A percentile compares a stretch with the other conserved stretches of the same genome.
phyloP scores from a whole-genome alignment of 2,797 vertebrate species.

The Anguilla anguilla region DNA sequence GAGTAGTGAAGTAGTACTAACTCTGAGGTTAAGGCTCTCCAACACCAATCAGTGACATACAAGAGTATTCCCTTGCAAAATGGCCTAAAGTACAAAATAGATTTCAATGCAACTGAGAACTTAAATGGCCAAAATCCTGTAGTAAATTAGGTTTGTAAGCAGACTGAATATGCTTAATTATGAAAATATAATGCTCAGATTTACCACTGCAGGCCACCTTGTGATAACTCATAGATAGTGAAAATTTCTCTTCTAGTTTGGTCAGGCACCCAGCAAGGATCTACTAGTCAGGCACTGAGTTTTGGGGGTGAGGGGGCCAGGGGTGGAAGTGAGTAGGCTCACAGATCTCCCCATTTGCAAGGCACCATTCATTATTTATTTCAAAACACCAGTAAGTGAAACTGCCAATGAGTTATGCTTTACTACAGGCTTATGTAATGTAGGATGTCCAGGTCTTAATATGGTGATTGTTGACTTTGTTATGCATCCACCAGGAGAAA shows the following conservation, averaged over 20 bases:
- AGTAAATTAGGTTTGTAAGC: neutral
- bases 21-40: neutral
- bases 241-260: neutral
- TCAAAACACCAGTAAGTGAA: neutral
- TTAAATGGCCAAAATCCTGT: neutral
- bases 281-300: neutral
- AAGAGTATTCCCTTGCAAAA: neutral
- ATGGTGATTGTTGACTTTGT: neutral
- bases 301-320: neutral
- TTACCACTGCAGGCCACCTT: neutral
- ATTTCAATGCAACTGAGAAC: neutral
- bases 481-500: neutral
- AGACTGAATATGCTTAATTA: neutral
- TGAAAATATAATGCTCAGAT: neutral
- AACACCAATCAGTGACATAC: neutral
- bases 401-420: neutral
- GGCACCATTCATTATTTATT: neutral
- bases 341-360: neutral
- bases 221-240: neutral
- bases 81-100: neutral
- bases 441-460: neutral
- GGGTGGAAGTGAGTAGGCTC: neutral
- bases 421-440: neutral
- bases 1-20: neutral
- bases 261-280: neutral